Conservation (phyloP, 2,113 vertebrate genomes). For the Arothron firmamentum region DNA sequence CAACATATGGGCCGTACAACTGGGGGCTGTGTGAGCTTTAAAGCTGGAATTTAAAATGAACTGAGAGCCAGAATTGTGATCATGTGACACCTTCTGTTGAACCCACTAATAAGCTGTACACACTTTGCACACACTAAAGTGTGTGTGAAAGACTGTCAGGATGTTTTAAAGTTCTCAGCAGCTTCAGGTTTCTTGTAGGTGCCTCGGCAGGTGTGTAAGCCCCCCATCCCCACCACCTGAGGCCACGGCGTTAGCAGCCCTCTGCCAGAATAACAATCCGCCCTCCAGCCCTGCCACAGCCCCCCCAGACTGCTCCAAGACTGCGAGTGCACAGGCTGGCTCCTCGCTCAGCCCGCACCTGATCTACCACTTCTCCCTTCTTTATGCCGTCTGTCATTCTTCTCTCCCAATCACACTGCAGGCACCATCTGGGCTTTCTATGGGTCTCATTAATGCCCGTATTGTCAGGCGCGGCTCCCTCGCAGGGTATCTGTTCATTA, state of each 20-base stretch:
- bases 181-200: constrained; percentile 64
- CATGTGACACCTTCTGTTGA: too few relatives aligned
- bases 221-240: constrained; percentile 51
- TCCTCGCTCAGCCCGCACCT: constrained; percentile 56
- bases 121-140: constrained; percentile 40
- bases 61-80: too few relatives aligned
- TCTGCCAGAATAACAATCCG: constrained; percentile 63
- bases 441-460: constrained; percentile 67
- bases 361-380: constrained; percentile 49
- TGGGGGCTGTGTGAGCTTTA: too few relatives aligned
- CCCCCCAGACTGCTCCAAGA: constrained; percentile 38
- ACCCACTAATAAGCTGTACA: constrained; percentile 12
- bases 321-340: constrained; percentile 26
- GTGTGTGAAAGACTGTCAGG: constrained; percentile 50
- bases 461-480: constrained; percentile 54
- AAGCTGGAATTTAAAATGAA: too few relatives aligned
- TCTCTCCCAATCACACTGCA: constrained; percentile 35
- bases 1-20: too few relatives aligned
- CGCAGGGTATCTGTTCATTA: constrained; percentile 66
- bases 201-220: constrained; percentile 42
- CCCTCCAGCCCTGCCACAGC: constrained; percentile 24
- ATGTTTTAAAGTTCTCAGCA: constrained; percentile 64
- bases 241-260: constrained; percentile 55
- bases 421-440: constrained; percentile 71
- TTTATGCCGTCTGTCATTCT: constrained; percentile 53